A percentile compares a stretch with the other conserved stretches of the same genome.
Conservation (phyloP, 2,888 invertebrate species). For the Rosalia funebris region DNA sequence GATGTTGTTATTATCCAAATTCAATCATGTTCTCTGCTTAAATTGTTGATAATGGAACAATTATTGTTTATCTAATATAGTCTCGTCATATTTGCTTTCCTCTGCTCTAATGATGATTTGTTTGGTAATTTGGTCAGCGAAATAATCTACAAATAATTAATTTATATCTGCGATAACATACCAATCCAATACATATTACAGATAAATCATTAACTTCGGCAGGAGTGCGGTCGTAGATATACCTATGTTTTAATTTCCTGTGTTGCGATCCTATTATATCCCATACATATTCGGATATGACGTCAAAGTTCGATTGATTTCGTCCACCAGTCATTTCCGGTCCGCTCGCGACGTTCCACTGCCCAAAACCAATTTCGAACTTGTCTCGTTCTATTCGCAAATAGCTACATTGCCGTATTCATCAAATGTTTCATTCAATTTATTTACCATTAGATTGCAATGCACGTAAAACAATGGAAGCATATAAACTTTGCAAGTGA, state of each 20-base stretch:
- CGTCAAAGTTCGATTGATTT: constrained; percentile 60
- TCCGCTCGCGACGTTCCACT: constrained; percentile 51
- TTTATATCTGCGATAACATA: neutral
- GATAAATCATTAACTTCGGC: constrained; percentile 42
- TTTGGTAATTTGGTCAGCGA: neutral
- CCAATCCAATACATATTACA: constrained; percentile 17
- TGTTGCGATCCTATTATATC: constrained; percentile 61
- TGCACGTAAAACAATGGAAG: neutral
- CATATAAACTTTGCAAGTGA: constrained; percentile 1
- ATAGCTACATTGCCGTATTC: constrained; percentile 40
- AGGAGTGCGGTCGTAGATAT: constrained; percentile 50
- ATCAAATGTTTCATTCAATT: constrained; percentile 33
- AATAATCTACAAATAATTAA: constrained; percentile 10
- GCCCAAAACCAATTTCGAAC: constrained; percentile 54
- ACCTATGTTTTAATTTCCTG: constrained; percentile 64
- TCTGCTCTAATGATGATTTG: neutral
- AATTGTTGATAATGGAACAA: no score
- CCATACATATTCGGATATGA: constrained; percentile 54
- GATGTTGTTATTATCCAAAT: no score
- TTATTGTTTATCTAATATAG: no score
- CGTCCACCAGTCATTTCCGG: constrained; percentile 60
- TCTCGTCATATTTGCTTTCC: no score
- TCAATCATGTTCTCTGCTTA: no score
- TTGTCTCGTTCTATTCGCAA: constrained; percentile 48
- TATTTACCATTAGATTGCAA: constrained; percentile 6